Base-by-base conservation (phyloP, 2,888 invertebrate genomes). In the Agonopterix arenella region DNA sequence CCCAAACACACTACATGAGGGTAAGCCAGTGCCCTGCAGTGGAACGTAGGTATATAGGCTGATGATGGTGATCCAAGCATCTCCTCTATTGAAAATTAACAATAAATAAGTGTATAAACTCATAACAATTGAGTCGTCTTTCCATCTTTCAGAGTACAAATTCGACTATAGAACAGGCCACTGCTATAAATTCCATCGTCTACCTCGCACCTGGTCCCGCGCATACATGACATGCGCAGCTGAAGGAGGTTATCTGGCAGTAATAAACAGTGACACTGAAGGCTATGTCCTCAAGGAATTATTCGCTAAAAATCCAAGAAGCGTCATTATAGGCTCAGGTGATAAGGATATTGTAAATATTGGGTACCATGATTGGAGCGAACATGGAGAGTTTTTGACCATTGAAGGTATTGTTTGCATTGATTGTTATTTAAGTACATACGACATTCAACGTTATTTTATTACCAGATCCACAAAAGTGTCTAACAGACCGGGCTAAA, bases 281-380 rank as follows among this genome's bases (percentile, higher is more conserved):
- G 61, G 62, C 3, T 38, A 37, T 2, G 61, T 69, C 0, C 36
- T 75, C 0, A 59, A 10, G 5, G 62, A 73, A 1, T 49, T 73
- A 2, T 70, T 61, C 8, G 57, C 52, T 0, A 63, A 62, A 36
- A 52, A 71, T 44, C 68, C 70, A 0, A 58, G 46, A 0, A 2
- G 2, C 36, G n/a, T 11, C 11, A 63, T 64, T 0, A 28, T 7
- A 28, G 28, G 28, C 28, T 0, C 2, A 1, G 28, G 28, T 28
- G 5, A 60, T 60, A 62, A 61, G 47, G 64, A 62, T 9, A 51
- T 59, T 1, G 66, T 64, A 1, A 61, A 56, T 37, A 44, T 68
- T 5, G 65, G 66, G 0, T 58, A 62, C 54, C 62, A 64, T 45
- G 61, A 64, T 36, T 64, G 62, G 64, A 54, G 55, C 5, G 62